Evolutionary conservation across 2,888 invertebrate genomes (phyloP), one percentile per base, ranked within the genome.

Genomic region (Crepidodera aurea): DNA sequence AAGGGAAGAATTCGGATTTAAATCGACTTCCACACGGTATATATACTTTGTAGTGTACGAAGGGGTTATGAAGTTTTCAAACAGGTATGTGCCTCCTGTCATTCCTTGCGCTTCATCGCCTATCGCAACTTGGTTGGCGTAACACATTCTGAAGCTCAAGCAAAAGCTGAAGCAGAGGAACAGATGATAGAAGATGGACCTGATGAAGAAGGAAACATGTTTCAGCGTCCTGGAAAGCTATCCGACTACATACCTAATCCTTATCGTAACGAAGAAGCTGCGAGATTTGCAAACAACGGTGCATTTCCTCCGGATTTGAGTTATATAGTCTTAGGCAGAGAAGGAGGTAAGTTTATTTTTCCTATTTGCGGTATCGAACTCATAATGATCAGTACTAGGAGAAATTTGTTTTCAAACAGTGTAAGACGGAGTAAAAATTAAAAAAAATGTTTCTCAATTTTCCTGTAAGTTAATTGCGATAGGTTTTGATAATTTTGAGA

Each of bases 31-130:
- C n/a, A n/a, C n/a, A n/a, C n/a, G n/a, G n/a, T n/a, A n/a, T n/a
- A n/a, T n/a, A n/a, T n/a, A n/a, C n/a, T 32, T 57, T 42, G 0
- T 75, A 94, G 95, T 76, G 83, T 94, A 64, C 89, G 96, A 56
- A 88, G 96, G 73, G 96, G 96, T 40, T 96, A 93, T 80, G 93
- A 95, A 84, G 99, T 99, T 0, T 99, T 98, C 85, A 99, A 99
- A 84, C 96, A 98, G 82, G 98, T 99, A 42, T 99, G 99, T 83
- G 92, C 98, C 54, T 98, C 99, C 1, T 99, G 99, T 77, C 99
- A 99, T 84, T 96, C 97, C 64, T 83, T 99, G 87, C 86, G 92
- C 78, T 97, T 89, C 83, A 86, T 99, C 73, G 91, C 92, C 51
- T 99, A 93, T 84, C 92, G 98, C 76, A 91, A 98, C 81, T 86